Evolutionary conservation across 92 coral and sea anemone genomes (phyloP).

Genomic region (Isaurus tuberculatus): DNA sequence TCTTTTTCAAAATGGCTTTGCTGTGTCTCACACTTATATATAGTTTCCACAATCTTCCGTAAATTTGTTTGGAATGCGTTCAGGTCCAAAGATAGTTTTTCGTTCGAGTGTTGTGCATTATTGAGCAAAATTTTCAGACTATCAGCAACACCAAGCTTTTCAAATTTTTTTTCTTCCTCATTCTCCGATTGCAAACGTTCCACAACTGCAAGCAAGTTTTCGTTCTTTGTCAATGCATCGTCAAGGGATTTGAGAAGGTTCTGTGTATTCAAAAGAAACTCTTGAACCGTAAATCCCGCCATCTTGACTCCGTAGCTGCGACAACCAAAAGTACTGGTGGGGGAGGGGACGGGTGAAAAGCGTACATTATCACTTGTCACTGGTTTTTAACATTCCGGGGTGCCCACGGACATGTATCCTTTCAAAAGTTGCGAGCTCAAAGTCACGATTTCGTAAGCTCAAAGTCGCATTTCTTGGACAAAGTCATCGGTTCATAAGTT

Average conservation of each 20-base stretch:
- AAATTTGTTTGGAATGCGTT: conserved; percentile 64
- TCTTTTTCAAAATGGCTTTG: conserved; percentile 40
- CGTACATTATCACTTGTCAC: not conserved
- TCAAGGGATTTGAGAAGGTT: conserved; percentile 62
- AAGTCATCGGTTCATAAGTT: not conserved
- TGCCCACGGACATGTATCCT: not conserved
- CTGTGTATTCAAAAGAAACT: conserved; percentile 44
- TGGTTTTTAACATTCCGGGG: not conserved
- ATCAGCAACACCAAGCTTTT: conserved; percentile 31
- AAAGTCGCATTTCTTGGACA: not conserved
- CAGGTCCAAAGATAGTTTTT: conserved; percentile 55
- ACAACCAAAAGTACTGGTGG: not conserved
- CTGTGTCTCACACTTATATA: conserved; percentile 21
- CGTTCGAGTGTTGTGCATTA: conserved; percentile 48
- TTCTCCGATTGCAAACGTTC: conserved; percentile 45
- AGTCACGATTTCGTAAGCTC: not conserved
- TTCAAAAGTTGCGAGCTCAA: not conserved
- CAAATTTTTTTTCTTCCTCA: conserved; percentile 13
- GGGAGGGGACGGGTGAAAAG: not conserved
- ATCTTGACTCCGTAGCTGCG: not conserved
- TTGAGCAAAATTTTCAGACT: conserved; percentile 29
- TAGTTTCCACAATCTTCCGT: conserved; percentile 39
- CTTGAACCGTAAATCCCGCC: conserved; percentile 36
- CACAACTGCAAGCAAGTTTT: conserved; percentile 50
- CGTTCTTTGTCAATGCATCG: conserved; percentile 53